phyloP scores from a whole-genome alignment of 2,113 vertebrate genomes.

The Amia ocellicauda region DNA sequence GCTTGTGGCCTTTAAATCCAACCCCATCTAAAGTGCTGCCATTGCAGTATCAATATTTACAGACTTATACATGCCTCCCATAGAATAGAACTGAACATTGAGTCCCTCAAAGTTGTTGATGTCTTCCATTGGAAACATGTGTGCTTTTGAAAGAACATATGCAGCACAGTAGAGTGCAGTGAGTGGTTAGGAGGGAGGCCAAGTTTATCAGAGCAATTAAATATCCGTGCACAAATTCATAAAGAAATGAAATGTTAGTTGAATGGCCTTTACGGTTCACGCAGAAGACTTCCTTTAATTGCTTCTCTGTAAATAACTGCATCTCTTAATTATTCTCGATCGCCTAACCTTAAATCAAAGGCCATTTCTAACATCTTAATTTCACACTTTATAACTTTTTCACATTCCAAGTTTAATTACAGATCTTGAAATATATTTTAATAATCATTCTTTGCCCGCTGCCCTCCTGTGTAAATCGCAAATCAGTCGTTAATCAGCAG shows the following conservation, averaged over 20 bases:
- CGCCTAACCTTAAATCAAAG: slow-evolving; percentile 70
- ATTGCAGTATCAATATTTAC: no score
- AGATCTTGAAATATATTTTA: slow-evolving; percentile 59
- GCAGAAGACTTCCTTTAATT: slow-evolving; percentile 43
- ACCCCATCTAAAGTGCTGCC: no score
- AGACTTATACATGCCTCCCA: no score
- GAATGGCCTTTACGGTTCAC: slow-evolving; percentile 23
- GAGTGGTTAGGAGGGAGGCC: slow-evolving; percentile 11
- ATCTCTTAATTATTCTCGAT: slow-evolving; percentile 72
- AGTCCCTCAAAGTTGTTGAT: no score
- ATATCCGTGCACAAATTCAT: slow-evolving; percentile 1
- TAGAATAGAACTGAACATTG: no score
- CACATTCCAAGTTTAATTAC: slow-evolving; percentile 50
- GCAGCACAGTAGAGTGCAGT: no score
- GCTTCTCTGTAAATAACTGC: slow-evolving; percentile 58
- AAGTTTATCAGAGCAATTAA: slow-evolving; percentile 5
- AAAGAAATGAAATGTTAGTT: slow-evolving; percentile 4
- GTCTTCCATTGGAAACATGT: no score
- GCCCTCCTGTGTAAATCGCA: slow-evolving; percentile 54
- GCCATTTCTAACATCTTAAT: slow-evolving; percentile 67
- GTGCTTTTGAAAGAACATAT: no score
- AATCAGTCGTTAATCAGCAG: slow-evolving; percentile 65
- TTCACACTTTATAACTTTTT: slow-evolving; percentile 71
- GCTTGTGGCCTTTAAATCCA: no score
- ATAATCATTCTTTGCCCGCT: slow-evolving; percentile 40